phyloP scores from a whole-genome alignment of 2,888 invertebrate genomes.

The Steromphala cineraria region DNA sequence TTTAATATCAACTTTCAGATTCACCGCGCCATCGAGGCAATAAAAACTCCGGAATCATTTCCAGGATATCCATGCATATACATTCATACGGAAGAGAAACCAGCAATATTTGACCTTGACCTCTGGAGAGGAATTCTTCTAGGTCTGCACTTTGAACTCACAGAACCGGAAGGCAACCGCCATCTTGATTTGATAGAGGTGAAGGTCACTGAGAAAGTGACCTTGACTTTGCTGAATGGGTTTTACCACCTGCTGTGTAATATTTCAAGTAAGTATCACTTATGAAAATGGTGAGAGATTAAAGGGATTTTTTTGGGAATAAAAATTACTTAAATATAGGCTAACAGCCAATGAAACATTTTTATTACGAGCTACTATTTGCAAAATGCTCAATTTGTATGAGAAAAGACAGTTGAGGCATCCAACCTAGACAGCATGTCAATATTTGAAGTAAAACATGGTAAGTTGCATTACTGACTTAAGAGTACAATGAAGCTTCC shows the following conservation, averaged over 20 bases:
- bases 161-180: conserved; percentile 31
- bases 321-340: too few species aligned
- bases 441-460: too few species aligned
- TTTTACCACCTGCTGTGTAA: conserved; percentile 24
- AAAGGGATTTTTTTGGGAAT: too few species aligned
- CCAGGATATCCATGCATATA: conserved; percentile 25
- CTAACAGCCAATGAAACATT: too few species aligned
- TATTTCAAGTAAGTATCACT: conserved; percentile 22
- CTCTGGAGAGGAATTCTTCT: conserved; percentile 27
- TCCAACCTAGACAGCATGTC: too few species aligned
- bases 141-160: conserved; percentile 29
- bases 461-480: too few species aligned
- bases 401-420: too few species aligned
- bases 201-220: conserved; percentile 30
- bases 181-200: conserved; percentile 31
- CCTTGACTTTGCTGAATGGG: conserved; percentile 17
- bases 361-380: too few species aligned
- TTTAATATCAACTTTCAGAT: conserved; percentile 16
- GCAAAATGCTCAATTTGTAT: too few species aligned
- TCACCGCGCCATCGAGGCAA: conserved; percentile 22
- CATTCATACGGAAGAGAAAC: conserved; percentile 22
- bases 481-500: too few species aligned
- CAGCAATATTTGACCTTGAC: conserved; percentile 19
- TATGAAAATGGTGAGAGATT: too few species aligned
- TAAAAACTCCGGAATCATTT: neutral